phyloP scores from a whole-genome alignment of 2,888 invertebrate species.

The Alentia gelatinosa region DNA sequence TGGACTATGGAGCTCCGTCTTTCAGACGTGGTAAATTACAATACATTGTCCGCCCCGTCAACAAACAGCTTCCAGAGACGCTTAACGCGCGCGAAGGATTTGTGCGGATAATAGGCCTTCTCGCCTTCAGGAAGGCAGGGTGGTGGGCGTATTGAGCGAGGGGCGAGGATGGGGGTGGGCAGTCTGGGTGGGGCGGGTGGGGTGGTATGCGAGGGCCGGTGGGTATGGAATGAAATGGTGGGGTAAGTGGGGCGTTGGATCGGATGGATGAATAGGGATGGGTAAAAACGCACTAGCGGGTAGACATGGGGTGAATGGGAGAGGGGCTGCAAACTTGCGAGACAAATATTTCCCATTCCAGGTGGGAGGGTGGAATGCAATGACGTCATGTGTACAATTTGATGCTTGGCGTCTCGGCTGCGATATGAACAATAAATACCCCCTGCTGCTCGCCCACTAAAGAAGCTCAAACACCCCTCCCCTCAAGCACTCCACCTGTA shows the following conservation, averaged over 20 bases:
- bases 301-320: neutral
- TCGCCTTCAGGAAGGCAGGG: neutral
- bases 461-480: no score
- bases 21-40: neutral
- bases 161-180: neutral
- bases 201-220: neutral
- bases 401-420: no score
- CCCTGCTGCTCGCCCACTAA: no score
- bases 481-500: neutral
- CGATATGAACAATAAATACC: no score
- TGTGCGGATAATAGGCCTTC: neutral
- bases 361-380: neutral
- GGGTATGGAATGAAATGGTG: neutral
- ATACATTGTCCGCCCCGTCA: neutral
- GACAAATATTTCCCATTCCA: no score
- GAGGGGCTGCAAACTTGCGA: no score
- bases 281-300: neutral
- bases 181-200: neutral
- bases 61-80: neutral
- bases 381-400: no score
- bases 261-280: neutral
- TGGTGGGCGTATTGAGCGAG: neutral
- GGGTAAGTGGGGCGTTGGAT: neutral
- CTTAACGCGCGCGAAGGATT: neutral
- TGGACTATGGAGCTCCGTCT: neutral